Conservation (phyloP, 1,140 invertebrate species). For the Rhysida immarginata region DNA sequence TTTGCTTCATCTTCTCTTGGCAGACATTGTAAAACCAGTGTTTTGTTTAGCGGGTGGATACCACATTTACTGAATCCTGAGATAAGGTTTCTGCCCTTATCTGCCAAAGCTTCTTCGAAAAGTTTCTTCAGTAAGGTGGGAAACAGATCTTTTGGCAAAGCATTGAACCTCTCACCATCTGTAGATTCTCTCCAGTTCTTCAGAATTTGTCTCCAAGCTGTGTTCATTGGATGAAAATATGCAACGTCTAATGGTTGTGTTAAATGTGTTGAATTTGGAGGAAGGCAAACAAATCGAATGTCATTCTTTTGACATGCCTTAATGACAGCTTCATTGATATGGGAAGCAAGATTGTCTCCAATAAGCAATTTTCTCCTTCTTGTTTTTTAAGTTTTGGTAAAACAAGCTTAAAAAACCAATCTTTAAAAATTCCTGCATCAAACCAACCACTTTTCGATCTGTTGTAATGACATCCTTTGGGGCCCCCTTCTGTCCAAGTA, state of each 20-base stretch:
- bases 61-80: background rate
- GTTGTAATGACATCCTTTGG: conserved; percentile 4
- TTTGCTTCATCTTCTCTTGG: background rate
- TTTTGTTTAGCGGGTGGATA: background rate
- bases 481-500: conserved; percentile 18
- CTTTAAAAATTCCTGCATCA: conserved; percentile 15
- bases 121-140: background rate
- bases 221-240: conserved; percentile 27
- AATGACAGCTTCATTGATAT: conserved; percentile 11
- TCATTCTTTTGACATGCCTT: background rate
- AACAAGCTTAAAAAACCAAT: conserved; percentile 14
- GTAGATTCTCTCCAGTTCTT: background rate
- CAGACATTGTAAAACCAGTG: background rate
- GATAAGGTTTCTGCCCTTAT: background rate
- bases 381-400: conserved; percentile 8
- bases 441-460: conserved; percentile 19
- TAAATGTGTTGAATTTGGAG: conserved; percentile 27
- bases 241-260: conserved; percentile 30
- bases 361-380: conserved; percentile 12
- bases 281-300: conserved; percentile 28
- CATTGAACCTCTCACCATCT: background rate
- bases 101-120: background rate
- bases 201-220: background rate
- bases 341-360: conserved; percentile 15
- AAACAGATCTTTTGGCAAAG: background rate